Conservation (phyloP, 2,888 invertebrate species). For the Dione juno region DNA sequence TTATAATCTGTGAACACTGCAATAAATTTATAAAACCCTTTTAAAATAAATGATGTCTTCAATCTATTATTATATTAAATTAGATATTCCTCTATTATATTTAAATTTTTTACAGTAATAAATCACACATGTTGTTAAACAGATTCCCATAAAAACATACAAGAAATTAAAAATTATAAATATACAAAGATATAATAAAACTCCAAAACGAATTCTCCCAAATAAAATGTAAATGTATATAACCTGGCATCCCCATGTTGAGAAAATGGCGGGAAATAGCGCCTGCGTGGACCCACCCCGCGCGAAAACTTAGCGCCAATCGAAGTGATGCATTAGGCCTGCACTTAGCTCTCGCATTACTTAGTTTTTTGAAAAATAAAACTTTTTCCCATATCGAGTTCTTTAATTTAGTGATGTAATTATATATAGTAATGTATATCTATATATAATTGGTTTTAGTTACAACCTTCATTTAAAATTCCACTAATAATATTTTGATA, state of each 20-base stretch:
- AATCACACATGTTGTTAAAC: neutral
- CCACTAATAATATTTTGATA: too few species aligned
- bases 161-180: neutral
- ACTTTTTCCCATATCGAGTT: too few species aligned
- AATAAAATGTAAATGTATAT: constrained; percentile 41
- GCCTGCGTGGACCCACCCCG: constrained; percentile 70
- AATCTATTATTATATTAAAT: too few species aligned
- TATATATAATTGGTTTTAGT: too few species aligned
- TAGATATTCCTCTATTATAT: too few species aligned
- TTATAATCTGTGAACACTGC: too few species aligned
- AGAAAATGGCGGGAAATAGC: constrained; percentile 75
- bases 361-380: constrained; percentile 1
- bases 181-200: neutral
- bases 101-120: too few species aligned
- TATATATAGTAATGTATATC: too few species aligned
- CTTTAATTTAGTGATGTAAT: too few species aligned
- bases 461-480: too few species aligned
- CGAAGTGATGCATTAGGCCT: constrained; percentile 69
- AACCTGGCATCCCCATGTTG: constrained; percentile 58
- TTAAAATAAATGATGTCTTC: too few species aligned
- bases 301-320: constrained; percentile 71
- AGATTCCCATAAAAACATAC: neutral
- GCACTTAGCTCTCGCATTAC: constrained; percentile 52
- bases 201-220: constrained; percentile 32
- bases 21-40: too few species aligned